These are phyloP conservation scores for Embidobia sp. DNA, from an alignment of 2,888 invertebrate genomes.

Conservation along the genomic window DNA sequence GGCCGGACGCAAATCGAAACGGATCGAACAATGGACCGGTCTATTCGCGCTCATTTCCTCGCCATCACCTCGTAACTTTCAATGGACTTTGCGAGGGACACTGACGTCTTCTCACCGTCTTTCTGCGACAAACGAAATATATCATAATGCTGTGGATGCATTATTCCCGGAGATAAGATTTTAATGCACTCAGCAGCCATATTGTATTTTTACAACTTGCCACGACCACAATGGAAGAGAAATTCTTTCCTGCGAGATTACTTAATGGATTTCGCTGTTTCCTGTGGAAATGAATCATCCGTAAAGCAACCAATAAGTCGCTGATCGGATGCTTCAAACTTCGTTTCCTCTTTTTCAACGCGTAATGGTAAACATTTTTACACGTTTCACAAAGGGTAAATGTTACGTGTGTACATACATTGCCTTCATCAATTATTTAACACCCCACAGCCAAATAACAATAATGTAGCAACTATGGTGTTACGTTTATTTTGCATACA, in stretches of 20 bases:
- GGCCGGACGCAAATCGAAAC: conserved; percentile 70
- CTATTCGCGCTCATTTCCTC: conserved; percentile 65
- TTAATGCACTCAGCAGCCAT: conserved; percentile 20
- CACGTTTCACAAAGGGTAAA: too few relatives aligned
- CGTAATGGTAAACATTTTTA: too few relatives aligned
- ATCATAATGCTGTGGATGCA: conserved; percentile 30
- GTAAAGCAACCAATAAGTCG: neutral
- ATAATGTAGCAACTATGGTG: too few relatives aligned
- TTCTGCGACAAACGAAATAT: conserved; percentile 40
- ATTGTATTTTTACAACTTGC: conserved; percentile 16
- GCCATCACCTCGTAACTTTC: conserved; percentile 67
- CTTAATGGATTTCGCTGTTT: conserved; percentile 27
- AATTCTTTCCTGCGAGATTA: conserved; percentile 1
- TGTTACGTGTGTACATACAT: too few relatives aligned
- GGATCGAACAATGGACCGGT: conserved; percentile 69
- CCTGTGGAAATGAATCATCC: neutral
- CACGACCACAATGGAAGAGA: neutral
- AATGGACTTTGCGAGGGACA: conserved; percentile 67
- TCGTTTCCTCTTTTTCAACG: neutral
- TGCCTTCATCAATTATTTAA: too few relatives aligned
- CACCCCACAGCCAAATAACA: too few relatives aligned
- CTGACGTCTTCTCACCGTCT: conserved; percentile 44
- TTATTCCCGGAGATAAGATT: conserved; percentile 31
- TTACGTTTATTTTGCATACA: too few relatives aligned
- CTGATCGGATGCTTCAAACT: conserved; percentile 3